Evolutionary conservation across 2,888 invertebrate genomes (phyloP), one percentile per base, ranked within the genome.

Genomic region (Epirrhoe alternata): DNA sequence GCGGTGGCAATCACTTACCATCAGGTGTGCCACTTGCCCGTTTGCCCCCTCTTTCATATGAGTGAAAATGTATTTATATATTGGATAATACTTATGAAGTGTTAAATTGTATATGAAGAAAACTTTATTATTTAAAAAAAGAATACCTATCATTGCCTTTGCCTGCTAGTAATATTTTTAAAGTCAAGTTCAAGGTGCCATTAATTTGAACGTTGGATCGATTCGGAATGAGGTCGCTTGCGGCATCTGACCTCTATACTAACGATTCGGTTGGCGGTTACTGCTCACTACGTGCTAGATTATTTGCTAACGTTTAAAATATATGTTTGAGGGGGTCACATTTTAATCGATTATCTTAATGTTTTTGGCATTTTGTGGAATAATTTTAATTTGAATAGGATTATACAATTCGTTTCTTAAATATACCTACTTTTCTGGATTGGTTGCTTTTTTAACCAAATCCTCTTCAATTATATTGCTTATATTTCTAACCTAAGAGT

Each of bases 111-210:
- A n/a, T n/a, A 8, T 35, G 35, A 1, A 35, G 35, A 1, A 1
- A 35, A 7, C 8, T 35, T 35, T 35, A 6, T 7, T 7, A 6
- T 35, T 6, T 35, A 35, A 3, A 1, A 35, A 35, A 35, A n/a
- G n/a, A n/a, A n/a, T 24, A 24, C 24, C 3, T 24, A 42, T 42
- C 4, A 42, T 16, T 12, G 12, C 16, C 6, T 47, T 10, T 42
- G n/a, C 8, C 35, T 56, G 50, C 14, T 1, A 45, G 35, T 16
- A 47, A 33, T 51, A 10, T 24, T 61, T 60, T 10, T 52, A 61
- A 69, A 71, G 72, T 74, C 76, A 76, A 76, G 76, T 70, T 75
- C 75, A 74, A 74, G 72, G 75, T 58, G 42, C 35, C 45, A 66
- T 70, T 60, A 60, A 72, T 66, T 69, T 50, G 53, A 68, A 66